Conservation (phyloP, 2,797 vertebrate species). For the Epinephelus awoara region DNA sequence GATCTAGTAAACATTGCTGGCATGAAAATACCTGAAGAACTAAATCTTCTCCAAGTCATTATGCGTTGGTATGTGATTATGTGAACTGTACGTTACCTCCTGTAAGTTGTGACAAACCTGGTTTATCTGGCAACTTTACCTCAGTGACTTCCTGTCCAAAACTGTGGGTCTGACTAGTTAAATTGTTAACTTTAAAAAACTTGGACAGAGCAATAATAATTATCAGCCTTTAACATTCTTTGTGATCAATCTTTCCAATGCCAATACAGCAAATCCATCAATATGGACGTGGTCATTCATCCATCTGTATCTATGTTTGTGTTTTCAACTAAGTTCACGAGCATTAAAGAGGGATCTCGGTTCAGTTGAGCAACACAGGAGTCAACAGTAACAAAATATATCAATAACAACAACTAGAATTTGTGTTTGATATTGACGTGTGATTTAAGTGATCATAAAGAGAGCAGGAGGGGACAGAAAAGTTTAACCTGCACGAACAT, state of each 20-base stretch:
- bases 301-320: not conserved
- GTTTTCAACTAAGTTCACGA: not conserved
- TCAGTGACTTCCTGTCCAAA: too few relatives aligned
- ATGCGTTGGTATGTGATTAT: not conserved
- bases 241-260: too few relatives aligned
- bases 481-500: too few relatives aligned
- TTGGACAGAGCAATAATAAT: too few relatives aligned
- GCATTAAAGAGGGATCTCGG: not conserved
- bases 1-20: not conserved
- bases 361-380: not conserved
- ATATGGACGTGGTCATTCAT: not conserved
- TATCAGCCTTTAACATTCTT: too few relatives aligned
- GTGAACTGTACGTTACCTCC: not conserved
- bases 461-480: too few relatives aligned
- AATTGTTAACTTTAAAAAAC: too few relatives aligned
- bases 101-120: too few relatives aligned
- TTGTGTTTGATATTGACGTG: not conserved
- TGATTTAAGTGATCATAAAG: not conserved
- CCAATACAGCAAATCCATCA: too few relatives aligned
- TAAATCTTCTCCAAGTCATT: not conserved
- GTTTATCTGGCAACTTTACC: too few relatives aligned
- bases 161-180: too few relatives aligned
- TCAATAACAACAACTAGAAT: not conserved
- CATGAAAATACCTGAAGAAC: not conserved
- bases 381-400: not conserved